Base-by-base conservation (phyloP, 2,797 vertebrate species). In the Gymnothorax javanicus region DNA sequence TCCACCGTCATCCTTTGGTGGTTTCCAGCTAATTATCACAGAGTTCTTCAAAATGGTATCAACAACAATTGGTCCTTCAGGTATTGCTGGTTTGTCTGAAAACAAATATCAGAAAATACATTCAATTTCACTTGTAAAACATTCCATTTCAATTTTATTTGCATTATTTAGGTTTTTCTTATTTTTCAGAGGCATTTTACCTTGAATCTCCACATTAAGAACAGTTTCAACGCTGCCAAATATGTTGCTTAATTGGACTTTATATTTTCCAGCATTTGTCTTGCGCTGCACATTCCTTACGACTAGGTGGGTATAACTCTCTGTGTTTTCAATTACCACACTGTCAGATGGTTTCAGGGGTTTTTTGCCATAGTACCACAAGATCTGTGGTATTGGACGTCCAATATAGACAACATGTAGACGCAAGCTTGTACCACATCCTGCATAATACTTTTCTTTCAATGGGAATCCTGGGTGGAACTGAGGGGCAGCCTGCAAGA, bases 321-420 rank as follows among this genome's bases (percentile, higher is more conserved):
- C 98, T 7, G 99, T 99, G 92, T 98, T 99, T 94, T 99, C 99
- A 94, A 99, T 98, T 17, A 97, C 95, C 85, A 98, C 92, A 0
- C 95, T 97, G 91, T 99, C 98, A 64, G 97, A 97, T 83, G 96
- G 85, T 90, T 98, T 98, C 89, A 99, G 91, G 89, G 96, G 98
- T 93, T 99, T 99, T 93, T 99, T 99, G 90, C 94, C 95, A 0
- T 97, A 96, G 96, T 99, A 99, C 99, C 99, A 99, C 94, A 98
- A 98, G 93, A 99, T 99, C 92, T 99, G 95, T 86, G 99, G 99
- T 88, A 99, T 97, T 86, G 99, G 99, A 52, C 99, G 97, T 50
- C 99, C 98, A 82, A 99, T 99, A 89, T 99, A 99, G 84, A 98
- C 96, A 0, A 99, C 95, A 0, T 99, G 99, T 87, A 99, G 97